A percentile compares a stretch with the other conserved stretches of the same genome.
Conservation (phyloP, 2,888 invertebrate species). For the Agrotis segetum region DNA sequence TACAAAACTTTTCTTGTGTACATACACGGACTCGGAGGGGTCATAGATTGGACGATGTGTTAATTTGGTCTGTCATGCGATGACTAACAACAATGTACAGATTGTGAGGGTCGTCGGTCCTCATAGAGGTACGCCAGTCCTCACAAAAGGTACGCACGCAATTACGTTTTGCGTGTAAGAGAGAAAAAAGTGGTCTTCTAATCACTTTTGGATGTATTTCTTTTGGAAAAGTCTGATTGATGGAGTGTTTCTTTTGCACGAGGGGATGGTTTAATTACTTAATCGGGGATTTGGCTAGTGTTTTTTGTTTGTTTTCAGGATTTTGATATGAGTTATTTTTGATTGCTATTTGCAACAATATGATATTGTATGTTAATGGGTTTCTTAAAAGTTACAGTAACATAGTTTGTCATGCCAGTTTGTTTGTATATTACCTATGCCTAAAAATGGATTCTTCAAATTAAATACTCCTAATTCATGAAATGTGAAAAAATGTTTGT, state of each 20-base stretch:
- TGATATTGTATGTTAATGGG: too few species aligned
- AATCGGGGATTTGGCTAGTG: constrained; percentile 1
- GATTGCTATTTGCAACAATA: background rate
- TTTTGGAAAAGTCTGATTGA: constrained; percentile 47
- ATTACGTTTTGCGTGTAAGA: constrained; percentile 69
- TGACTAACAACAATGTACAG: constrained; percentile 79
- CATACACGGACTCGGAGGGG: constrained; percentile 34
- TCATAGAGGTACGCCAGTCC: constrained; percentile 61
- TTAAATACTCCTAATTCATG: too few species aligned
- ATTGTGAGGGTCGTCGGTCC: constrained; percentile 62
- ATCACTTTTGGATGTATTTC: constrained; percentile 59
- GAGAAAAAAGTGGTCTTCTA: constrained; percentile 54
- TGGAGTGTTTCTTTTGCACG: constrained; percentile 42
- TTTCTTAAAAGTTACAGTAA: too few species aligned
- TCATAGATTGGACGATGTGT: constrained; percentile 81
- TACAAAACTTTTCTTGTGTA: constrained; percentile 69
- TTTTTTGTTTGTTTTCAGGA: background rate
- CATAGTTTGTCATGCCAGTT: too few species aligned
- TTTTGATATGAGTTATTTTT: background rate
- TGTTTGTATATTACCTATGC: too few species aligned
- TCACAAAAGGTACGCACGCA: constrained; percentile 71
- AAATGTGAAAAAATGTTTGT: background rate
- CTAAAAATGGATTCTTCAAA: too few species aligned
- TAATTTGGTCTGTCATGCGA: constrained; percentile 89
- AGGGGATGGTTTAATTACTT: constrained; percentile 26